Evolutionary conservation across 2,888 invertebrate species (phyloP).

Genomic region (Cheilosia impressa): DNA sequence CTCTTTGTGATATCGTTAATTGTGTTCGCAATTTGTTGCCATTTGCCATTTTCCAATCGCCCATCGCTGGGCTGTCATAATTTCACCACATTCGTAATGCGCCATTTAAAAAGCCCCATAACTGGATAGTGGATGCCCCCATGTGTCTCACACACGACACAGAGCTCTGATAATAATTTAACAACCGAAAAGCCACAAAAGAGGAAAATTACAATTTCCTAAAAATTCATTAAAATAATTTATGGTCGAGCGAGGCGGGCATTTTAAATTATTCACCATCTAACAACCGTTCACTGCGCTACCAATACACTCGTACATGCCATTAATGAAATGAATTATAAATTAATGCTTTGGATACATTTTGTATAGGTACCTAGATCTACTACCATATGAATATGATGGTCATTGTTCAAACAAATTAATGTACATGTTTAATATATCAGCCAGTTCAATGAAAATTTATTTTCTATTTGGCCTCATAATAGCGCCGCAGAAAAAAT

Average conservation of each 20-base stretch:
- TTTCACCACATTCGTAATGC: conserved; percentile 11
- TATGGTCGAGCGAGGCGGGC: conserved; percentile 13
- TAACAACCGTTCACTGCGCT: conserved; percentile 13
- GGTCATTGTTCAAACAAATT: conserved; percentile 31
- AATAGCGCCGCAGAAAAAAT: not conserved
- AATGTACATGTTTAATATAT: conserved; percentile 38
- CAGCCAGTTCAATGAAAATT: not conserved
- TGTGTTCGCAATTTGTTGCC: conserved; percentile 52
- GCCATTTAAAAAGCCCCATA: conserved; percentile 1
- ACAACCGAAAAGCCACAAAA: conserved; percentile 48
- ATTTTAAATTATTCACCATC: conserved; percentile 55
- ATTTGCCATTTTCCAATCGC: conserved; percentile 34
- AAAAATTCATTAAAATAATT: conserved; percentile 63
- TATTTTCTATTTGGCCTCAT: not conserved
- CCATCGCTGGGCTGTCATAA: conserved; percentile 18
- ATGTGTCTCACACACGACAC: not conserved
- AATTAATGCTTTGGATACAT: conserved; percentile 48
- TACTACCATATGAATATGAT: not conserved
- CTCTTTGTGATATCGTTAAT: conserved; percentile 53
- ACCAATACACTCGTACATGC: not conserved
- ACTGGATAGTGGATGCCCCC: not conserved
- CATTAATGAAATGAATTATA: conserved; percentile 65
- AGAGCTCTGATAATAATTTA: conserved; percentile 38
- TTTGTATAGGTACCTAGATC: conserved; percentile 1
- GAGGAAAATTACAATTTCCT: conserved; percentile 66